Evolutionary conservation across 2,113 vertebrate genomes (phyloP).

Genomic region (Oxygymnocypris stewartii): DNA sequence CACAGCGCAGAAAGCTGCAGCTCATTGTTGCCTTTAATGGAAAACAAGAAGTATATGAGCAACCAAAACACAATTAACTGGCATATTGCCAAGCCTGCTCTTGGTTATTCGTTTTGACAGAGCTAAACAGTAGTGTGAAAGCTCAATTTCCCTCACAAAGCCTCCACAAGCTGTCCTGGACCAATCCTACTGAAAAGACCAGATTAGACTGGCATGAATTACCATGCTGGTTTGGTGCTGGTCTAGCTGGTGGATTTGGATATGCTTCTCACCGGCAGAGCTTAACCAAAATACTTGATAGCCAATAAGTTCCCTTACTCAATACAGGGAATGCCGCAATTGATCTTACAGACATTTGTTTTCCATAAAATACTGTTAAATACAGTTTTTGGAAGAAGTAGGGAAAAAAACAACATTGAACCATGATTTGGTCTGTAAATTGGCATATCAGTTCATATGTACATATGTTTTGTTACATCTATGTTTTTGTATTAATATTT

Average conservation of each 20-base stretch:
- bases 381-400: too few species aligned
- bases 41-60: not conserved
- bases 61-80: slow-evolving; percentile 24
- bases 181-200: not conserved
- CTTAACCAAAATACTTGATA: not conserved
- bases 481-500: too few species aligned
- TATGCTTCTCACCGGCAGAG: not conserved
- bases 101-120: slow-evolving; percentile 18
- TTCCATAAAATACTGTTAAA: too few species aligned
- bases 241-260: not conserved
- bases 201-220: not conserved
- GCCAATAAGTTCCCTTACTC: too few species aligned
- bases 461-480: too few species aligned
- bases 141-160: slow-evolving; percentile 15
- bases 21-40: slow-evolving; percentile 12
- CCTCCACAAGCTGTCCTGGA: not conserved
- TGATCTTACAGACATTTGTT: not conserved
- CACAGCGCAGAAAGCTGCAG: not conserved
- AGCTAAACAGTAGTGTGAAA: slow-evolving; percentile 10
- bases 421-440: too few species aligned
- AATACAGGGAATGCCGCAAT: not conserved
- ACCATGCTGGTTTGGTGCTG: not conserved
- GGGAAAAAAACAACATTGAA: too few species aligned
- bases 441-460: too few species aligned
- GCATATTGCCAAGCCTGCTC: not conserved